Conservation (phyloP, 1,140 invertebrate species). For the Nephila pilipes region DNA sequence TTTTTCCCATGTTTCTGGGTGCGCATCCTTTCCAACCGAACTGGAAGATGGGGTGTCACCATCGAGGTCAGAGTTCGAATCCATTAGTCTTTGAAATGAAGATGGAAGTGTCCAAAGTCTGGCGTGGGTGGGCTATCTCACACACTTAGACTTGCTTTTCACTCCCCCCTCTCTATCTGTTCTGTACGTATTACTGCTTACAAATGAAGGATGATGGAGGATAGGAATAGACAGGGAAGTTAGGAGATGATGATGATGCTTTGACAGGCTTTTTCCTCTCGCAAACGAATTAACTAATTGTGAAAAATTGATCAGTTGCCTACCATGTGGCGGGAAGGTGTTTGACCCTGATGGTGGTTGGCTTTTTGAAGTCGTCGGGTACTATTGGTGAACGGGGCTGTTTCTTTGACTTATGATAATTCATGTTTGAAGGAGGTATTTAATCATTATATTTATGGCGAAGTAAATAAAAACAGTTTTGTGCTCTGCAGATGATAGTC, state of each 20-base stretch:
- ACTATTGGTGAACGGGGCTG: no score
- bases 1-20: neutral
- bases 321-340: conserved; percentile 1
- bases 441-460: no score
- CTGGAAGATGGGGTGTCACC: conserved; percentile 5
- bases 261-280: conserved; percentile 11
- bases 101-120: conserved; percentile 63
- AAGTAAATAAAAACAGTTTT: no score
- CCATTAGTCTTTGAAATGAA: conserved; percentile 73
- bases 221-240: neutral
- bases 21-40: neutral
- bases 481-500: no score
- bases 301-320: conserved; percentile 28
- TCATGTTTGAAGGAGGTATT: no score
- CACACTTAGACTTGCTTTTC: neutral
- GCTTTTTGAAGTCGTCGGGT: neutral
- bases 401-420: no score
- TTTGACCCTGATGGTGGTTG: neutral
- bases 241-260: neutral
- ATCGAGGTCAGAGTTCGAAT: conserved; percentile 60
- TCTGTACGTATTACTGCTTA: neutral
- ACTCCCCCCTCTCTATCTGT: neutral
- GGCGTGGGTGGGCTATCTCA: conserved; percentile 70
- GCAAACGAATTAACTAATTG: conserved; percentile 29
- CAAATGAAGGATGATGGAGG: conserved; percentile 52